phyloP scores from a whole-genome alignment of 37 sponge, comb jelly and placozoan species.

The Hormiphora californensis region DNA sequence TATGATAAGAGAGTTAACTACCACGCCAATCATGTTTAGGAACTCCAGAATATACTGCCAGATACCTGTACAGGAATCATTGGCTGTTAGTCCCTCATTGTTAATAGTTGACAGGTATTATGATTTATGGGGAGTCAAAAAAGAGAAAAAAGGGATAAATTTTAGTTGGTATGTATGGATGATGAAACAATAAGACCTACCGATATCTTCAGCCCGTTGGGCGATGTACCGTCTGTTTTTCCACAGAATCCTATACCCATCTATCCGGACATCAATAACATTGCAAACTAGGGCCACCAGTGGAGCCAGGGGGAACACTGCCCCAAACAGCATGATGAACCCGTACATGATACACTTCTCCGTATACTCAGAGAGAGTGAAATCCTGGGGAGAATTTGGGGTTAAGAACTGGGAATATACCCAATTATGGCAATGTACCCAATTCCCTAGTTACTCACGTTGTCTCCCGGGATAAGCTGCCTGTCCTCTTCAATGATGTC shows the following conservation, averaged over 20 bases:
- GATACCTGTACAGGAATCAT: not conserved
- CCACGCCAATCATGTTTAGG: constrained; percentile 18
- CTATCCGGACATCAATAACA: constrained; percentile 55
- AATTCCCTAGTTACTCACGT: constrained; percentile 4
- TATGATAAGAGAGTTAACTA: constrained; percentile 43
- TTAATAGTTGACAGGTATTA: not conserved
- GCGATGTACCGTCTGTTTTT: constrained; percentile 54
- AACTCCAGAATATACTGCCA: constrained; percentile 55
- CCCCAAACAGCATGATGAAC: constrained; percentile 56
- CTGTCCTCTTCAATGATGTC: constrained; percentile 40
- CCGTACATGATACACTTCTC: constrained; percentile 58
- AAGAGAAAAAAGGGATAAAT: not conserved
- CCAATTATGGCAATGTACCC: too few relatives aligned
- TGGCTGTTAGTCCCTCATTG: not conserved
- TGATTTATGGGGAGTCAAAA: not conserved
- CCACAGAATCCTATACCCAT: constrained; percentile 52
- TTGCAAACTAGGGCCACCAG: constrained; percentile 57
- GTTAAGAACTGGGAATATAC: not conserved
- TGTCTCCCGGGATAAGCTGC: constrained; percentile 1
- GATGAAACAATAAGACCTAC: not conserved
- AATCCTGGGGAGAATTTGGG: constrained; percentile 19
- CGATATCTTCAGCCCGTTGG: constrained; percentile 41
- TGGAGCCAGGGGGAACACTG: constrained; percentile 59
- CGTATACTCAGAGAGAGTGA: constrained; percentile 55
- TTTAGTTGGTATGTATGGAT: not conserved